Evolutionary conservation across 2,888 invertebrate genomes (phyloP), one percentile per base, ranked within the genome.

Genomic region (Adineta ricciae): DNA sequence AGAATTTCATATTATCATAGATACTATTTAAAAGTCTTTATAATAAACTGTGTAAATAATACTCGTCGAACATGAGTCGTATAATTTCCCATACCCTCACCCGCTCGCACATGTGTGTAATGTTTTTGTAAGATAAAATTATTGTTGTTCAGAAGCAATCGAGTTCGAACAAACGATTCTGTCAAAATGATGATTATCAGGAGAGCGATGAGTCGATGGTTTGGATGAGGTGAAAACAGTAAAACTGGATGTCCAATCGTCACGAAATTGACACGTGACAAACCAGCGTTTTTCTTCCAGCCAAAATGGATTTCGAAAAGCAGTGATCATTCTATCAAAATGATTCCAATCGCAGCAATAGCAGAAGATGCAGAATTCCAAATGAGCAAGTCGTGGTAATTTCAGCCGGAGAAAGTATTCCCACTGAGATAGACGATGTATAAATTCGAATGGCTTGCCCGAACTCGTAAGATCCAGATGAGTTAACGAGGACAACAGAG

Each of bases 251-350:
- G 64, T 64, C 64, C 64, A 64, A 32, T 64, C 64, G 16, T 64
- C 64, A 64, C 64, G 64, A 64, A 64, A 78, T 41, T 78, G 78
- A 41, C 78, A 78, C 4, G 78, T 78, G 0, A 78, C 78, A 41
- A 78, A 78, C 78, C 78, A 78, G 41, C 41, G n/a, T 41, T 78
- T 78, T 24, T 78, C 41, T 41, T 78, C 78, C 7, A 78, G 78
- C 78, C 78, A 78, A 9, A 78, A 78, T 19, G 78, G n/a, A 11
- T 38, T 78, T 41, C 78, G 78, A 41, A 78, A 78, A 9, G 38
- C 9, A 8, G 1, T 24, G 24, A 78, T 78, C 24, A 78, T 7
- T 41, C 0, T 8, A 16, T 78, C 78, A 14, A 78, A 38, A n/a
- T 41, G 14, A 9, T 41, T 24, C 38, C 41, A 78, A 41, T 78